Conservation (phyloP, 1,140 invertebrate species). For the Atta cephalotes region DNA sequence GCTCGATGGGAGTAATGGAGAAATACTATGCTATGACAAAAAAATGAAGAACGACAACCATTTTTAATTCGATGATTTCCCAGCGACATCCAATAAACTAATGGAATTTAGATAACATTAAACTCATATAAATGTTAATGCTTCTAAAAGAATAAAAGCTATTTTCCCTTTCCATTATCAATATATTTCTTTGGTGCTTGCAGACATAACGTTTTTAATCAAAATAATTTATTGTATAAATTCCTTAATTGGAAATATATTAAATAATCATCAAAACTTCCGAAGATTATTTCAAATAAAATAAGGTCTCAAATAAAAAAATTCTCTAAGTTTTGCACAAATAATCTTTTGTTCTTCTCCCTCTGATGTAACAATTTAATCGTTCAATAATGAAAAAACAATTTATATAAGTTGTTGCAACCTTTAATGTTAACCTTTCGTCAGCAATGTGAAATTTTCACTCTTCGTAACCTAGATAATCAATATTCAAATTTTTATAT, state of each 20-base stretch:
- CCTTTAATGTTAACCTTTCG: too few relatives aligned
- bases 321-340: background rate
- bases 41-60: conserved; percentile 3
- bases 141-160: background rate
- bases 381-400: background rate
- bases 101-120: background rate
- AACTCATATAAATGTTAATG: background rate
- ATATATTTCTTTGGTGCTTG: background rate
- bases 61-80: conserved; percentile 5
- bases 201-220: background rate
- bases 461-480: too few relatives aligned
- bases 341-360: background rate
- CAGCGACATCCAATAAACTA: background rate
- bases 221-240: background rate
- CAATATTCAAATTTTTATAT: too few relatives aligned
- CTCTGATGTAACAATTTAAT: background rate
- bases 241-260: background rate
- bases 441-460: too few relatives aligned
- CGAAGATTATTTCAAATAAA: background rate
- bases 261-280: background rate
- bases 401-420: background rate
- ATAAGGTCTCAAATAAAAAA: background rate
- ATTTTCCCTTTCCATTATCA: background rate
- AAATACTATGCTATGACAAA: conserved; percentile 20
- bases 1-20: background rate